Evolutionary conservation across 2,113 vertebrate genomes (phyloP).

Genomic region (Etia nguti): DNA sequence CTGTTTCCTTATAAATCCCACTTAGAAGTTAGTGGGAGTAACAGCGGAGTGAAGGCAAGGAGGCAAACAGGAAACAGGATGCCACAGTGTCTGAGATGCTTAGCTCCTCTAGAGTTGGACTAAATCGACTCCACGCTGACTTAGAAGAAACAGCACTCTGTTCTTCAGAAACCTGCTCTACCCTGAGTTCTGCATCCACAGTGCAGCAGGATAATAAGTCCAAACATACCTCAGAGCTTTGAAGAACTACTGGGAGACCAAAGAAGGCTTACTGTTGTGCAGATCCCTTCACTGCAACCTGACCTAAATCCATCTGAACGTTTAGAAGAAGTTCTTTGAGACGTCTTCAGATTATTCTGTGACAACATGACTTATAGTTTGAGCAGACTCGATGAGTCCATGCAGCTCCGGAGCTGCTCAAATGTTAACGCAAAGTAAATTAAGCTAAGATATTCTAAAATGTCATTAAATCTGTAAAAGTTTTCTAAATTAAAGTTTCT

Average conservation of each 20-base stretch:
- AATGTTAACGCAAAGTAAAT: background rate
- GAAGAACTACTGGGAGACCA: background rate
- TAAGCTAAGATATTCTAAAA: background rate
- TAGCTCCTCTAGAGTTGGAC: rapidly evolving
- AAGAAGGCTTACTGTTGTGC: background rate
- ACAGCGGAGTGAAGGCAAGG: background rate
- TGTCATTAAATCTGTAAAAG: background rate
- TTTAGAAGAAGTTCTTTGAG: background rate
- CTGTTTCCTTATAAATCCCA: background rate
- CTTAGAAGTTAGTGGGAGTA: background rate
- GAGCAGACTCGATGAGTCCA: background rate
- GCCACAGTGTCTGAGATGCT: background rate
- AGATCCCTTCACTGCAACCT: background rate
- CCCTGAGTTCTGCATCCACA: background rate
- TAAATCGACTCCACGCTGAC: background rate
- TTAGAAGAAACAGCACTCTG: background rate
- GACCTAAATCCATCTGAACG: background rate
- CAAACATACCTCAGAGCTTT: background rate
- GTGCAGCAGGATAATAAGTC: background rate
- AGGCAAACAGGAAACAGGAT: background rate
- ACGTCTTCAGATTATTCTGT: background rate
- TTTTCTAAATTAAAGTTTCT: background rate
- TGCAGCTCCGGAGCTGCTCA: background rate
- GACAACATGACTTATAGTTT: background rate
- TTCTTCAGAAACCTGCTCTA: background rate